phyloP scores from a whole-genome alignment of 2,797 vertebrate genomes.

The Clamator glandarius region DNA sequence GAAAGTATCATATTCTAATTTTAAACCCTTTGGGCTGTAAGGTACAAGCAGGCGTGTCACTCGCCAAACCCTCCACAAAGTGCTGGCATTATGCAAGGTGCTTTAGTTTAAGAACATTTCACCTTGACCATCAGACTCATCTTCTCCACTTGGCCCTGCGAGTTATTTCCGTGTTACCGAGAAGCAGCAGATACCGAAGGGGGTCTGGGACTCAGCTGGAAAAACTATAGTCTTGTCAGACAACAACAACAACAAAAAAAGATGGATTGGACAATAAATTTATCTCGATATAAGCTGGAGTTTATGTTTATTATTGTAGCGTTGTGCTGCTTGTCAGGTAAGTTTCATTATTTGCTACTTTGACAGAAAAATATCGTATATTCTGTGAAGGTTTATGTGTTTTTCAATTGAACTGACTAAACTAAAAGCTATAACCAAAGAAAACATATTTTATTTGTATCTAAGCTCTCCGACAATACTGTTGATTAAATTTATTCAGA shows the following conservation, averaged over 20 bases:
- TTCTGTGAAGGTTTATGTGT: not conserved
- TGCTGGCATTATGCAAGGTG: conserved; percentile 49
- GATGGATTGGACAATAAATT: conserved; percentile 56
- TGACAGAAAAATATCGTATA: not conserved
- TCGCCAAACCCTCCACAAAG: not conserved
- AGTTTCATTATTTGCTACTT: not conserved
- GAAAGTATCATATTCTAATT: conserved; percentile 35
- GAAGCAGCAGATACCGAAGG: not conserved
- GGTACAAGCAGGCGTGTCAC: conserved; percentile 47
- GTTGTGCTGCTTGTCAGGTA: conserved; percentile 22
- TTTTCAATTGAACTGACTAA: not conserved
- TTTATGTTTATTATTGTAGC: not conserved
- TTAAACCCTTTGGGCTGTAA: not conserved
- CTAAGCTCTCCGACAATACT: not conserved
- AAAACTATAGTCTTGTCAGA: not conserved
- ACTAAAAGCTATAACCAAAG: not conserved
- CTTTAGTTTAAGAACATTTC: conserved; percentile 38
- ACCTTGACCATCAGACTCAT: not conserved
- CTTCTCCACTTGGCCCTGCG: not conserved
- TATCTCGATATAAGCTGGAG: not conserved
- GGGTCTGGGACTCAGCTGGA: not conserved
- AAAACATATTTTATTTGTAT: not conserved
- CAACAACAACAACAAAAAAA: not conserved
- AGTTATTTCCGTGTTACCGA: not conserved
- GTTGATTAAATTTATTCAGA: not conserved